phyloP scores from a whole-genome alignment of 2,797 vertebrate genomes.

The Merluccius polli region DNA sequence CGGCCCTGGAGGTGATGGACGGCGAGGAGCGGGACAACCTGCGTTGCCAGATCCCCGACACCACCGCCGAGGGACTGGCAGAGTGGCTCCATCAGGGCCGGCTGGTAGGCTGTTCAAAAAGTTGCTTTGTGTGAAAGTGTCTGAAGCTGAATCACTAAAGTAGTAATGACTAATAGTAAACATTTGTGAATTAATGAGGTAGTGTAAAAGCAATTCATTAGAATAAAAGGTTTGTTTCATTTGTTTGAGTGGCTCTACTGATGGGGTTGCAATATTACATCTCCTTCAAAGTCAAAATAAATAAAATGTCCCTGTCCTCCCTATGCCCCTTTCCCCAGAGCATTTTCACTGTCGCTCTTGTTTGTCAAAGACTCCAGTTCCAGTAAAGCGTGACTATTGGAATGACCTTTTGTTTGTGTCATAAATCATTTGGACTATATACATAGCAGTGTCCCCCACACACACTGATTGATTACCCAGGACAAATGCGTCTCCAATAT shows the following conservation, averaged over 20 bases:
- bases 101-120: constrained; percentile 70
- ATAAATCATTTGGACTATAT: neutral
- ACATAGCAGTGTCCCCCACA: neutral
- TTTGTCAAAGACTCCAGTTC: neutral
- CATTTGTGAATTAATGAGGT: neutral
- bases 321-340: neutral
- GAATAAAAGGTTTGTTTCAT: no score
- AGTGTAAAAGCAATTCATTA: no score
- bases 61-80: constrained; percentile 81
- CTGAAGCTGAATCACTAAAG: neutral
- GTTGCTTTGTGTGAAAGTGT: neutral
- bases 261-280: no score
- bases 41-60: constrained; percentile 88
- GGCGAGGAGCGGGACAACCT: constrained; percentile 86
- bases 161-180: neutral
- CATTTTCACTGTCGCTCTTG: neutral
- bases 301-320: neutral
- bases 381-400: neutral
- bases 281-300: neutral
- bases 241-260: no score
- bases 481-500: neutral
- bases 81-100: constrained; percentile 89
- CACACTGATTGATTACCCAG: neutral
- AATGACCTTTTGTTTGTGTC: neutral
- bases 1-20: constrained; percentile 90